Base-by-base conservation (phyloP, 2,888 invertebrate genomes). In the Rhingia rostrata region DNA sequence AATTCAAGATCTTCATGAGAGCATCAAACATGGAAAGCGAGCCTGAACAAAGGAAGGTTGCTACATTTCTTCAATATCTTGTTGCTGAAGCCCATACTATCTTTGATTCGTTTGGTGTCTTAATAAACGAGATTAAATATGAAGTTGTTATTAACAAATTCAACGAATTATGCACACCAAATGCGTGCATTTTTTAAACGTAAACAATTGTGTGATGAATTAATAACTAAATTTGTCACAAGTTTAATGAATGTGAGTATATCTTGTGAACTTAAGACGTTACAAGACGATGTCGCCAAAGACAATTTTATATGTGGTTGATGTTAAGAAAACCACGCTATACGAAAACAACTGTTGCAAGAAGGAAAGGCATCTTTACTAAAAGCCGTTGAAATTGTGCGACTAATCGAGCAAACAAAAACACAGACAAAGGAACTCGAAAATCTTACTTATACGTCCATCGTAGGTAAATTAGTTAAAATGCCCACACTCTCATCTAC, bases 181-280 rank as follows among this genome's bases (percentile, higher is more conserved):
- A 74, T 51, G 37, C 58, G 64, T 9, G 43, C 47, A 4, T 70
- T 74, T 45, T 80, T 73, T 45, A 53, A 22, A 9, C 32, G 64
- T 51, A 73, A 54, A 30, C 72, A 79, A 66, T 33, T 66, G 14
- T 43, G 9, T 9, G 60, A 58, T 58, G 79, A 66, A 37, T 73
- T 60, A 4, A 60, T 66, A 37, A 64, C 35, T 22, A 45, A 79
- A 67, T 80, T 67, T 33, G 61, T 63, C 32, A 80, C 73, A 33
- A 61, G 39, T 9, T 35, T 80, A 33, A 66, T 73, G 66, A 73
- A 45, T 47, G 3, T 73, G 0, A 80, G 67, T 54, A 47, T 37
- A 67, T 73, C 80, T 6, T 80, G 80, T 53, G 67, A 80, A 33
- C 51, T 80, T 49, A 37, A 43, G 37, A 12, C 49, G 0, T n/a